Percentiles rank a stretch among this genome's conserved stretches.
Conservation (phyloP, 2,888 invertebrate genomes). For the Poecilus cupreus region DNA sequence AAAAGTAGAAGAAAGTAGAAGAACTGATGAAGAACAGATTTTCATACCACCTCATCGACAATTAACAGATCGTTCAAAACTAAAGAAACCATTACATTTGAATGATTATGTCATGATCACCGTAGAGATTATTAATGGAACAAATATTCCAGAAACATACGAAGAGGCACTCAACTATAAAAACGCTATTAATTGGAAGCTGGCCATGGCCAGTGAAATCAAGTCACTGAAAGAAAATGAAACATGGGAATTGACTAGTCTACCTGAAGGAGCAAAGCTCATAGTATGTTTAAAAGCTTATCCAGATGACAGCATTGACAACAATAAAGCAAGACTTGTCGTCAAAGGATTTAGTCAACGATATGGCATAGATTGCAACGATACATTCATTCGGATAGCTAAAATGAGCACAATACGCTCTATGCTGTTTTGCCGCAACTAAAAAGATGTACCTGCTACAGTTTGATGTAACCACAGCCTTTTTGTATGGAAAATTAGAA, state of each 20-base stretch:
- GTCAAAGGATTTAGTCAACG: conserved; percentile 65
- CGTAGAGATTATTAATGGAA: conserved; percentile 21
- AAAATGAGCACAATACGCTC: conserved; percentile 63
- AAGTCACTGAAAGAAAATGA: conserved; percentile 65
- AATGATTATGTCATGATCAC: conserved; percentile 48
- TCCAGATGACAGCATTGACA: conserved; percentile 64
- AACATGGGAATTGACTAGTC: conserved; percentile 64
- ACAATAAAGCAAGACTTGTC: conserved; percentile 66
- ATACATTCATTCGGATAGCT: conserved; percentile 66
- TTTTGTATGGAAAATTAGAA: conserved; percentile 65
- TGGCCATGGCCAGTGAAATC: conserved; percentile 65
- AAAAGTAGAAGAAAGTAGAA: conserved; percentile 32
- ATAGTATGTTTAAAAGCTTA: conserved; percentile 65
- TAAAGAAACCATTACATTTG: conserved; percentile 58
- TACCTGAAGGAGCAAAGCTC: conserved; percentile 63
- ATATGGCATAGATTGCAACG: conserved; percentile 63
- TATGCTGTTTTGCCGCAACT: conserved; percentile 64
- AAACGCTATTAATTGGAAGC: conserved; percentile 61
- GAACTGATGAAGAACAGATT: conserved; percentile 56
- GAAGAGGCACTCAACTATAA: conserved; percentile 53
- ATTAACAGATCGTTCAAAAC: not conserved
- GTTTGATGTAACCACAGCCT: conserved; percentile 62
- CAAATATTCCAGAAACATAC: not conserved
- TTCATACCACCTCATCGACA: not conserved
- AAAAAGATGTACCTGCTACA: conserved; percentile 63